Base-by-base conservation (phyloP, 2,888 invertebrate genomes). In the Hybos culiciformis region DNA sequence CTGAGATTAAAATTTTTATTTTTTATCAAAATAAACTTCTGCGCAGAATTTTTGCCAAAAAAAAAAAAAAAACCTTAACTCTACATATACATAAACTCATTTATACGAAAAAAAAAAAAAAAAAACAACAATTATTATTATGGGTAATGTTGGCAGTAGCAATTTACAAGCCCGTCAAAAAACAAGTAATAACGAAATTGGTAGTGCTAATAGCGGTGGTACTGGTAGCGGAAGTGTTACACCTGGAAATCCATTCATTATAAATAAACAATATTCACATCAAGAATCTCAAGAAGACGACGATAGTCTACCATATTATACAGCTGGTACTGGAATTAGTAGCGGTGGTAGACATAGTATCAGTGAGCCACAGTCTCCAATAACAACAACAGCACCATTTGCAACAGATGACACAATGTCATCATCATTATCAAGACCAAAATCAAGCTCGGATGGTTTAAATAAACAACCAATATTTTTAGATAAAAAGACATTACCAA, bases 241-340 rank as follows among this genome's bases (percentile, higher is more conserved):
- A n/a, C n/a, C n/a, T 58, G 83, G 81, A 43, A 85, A 85, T 61
- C 85, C 86, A 38, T 90, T 90, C 70, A 77, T 78, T 43, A 88
- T 90, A 69, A 86, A 87, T 62, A 86, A 86, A 65, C 82, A 80
- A 66, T 70, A 75, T 52, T 70, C 75, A 48, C 70, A 78, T 55
- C 80, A 78, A 55, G 80, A 79, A 56, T 72, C 75, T 52, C 78
- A 78, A 50, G 74, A 78, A 53, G 80, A 81, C 53, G 76, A 75
- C 61, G 88, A 88, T 59, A 86, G 83, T 55, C 77, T 84, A 5
- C 80, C 80, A 64, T 84, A 77, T 57, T 76, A 83, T 39, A 5
- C 19, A 19, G 6, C 12, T 12, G 29, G n/a, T n/a, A 6, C 29
- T 5, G 4, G 14, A 20, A 20, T 21, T 8, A 21, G 20, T 29